Percentiles rank a stretch among this genome's conserved stretches.
Evolutionary conservation across 2,888 invertebrate genomes (phyloP).

Genomic region (Drosophila neotestacea): DNA sequence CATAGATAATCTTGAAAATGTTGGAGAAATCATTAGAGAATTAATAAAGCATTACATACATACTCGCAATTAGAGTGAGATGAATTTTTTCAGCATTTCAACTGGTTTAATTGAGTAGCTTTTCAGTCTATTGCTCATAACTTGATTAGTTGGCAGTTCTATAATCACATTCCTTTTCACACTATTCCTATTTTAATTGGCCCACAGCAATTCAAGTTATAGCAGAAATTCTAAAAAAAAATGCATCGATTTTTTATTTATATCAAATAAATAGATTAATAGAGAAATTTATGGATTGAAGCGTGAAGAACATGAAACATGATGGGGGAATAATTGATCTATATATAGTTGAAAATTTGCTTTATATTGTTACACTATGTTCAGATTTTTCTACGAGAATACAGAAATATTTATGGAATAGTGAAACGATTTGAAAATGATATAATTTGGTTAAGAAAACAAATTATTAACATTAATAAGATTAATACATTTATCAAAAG

Average conservation of each 20-base stretch:
- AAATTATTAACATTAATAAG: too few species aligned
- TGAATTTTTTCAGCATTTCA: neutral
- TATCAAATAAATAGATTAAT: conserved; percentile 4
- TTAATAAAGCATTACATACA: conserved; percentile 2
- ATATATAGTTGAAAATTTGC: neutral
- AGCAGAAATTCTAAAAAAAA: neutral
- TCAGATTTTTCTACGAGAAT: neutral
- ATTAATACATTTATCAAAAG: too few species aligned
- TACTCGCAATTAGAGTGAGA: neutral
- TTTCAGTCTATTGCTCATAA: conserved; percentile 23
- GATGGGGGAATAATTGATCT: neutral
- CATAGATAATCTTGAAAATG: conserved; percentile 3
- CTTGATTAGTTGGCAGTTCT: conserved; percentile 14
- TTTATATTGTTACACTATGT: neutral
- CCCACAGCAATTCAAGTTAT: conserved; percentile 11
- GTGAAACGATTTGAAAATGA: neutral
- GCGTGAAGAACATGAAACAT: conserved; percentile 19
- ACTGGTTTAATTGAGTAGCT: conserved; percentile 8
- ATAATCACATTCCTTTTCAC: conserved; percentile 15
- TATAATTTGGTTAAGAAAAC: neutral
- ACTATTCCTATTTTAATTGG: conserved; percentile 12
- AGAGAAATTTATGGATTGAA: conserved; percentile 1
- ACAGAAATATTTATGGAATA: neutral
- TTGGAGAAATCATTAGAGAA: neutral
- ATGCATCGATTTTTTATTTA: neutral